A percentile compares a stretch with the other conserved stretches of the same genome.
Evolutionary conservation across 2,888 invertebrate genomes (phyloP).

Genomic region (Chrysolina oricalcia): DNA sequence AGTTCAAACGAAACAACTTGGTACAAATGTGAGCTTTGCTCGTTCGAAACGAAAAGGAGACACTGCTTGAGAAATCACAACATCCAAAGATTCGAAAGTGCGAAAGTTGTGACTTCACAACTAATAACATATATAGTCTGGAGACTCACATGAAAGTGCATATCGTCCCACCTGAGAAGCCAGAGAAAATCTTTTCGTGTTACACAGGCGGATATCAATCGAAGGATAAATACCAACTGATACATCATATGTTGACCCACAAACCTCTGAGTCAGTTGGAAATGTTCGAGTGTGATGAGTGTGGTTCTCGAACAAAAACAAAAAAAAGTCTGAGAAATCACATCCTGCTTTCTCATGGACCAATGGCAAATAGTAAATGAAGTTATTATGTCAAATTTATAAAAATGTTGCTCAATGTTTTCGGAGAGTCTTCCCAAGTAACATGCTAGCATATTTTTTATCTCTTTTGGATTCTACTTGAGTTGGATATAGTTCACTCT

Average conservation of each 20-base stretch:
- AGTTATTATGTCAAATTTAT: too few relatives aligned
- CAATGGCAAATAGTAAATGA: not conserved
- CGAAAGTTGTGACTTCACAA: slow-evolving; percentile 17
- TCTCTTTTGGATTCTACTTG: too few relatives aligned
- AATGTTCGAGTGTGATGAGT: slow-evolving; percentile 8
- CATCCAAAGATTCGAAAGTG: slow-evolving; percentile 3
- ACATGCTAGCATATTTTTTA: too few relatives aligned
- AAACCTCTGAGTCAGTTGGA: not conserved
- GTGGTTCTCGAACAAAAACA: not conserved
- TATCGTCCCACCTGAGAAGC: not conserved
- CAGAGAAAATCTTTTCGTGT: not conserved
- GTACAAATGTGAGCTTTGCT: slow-evolving; percentile 27
- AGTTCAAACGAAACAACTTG: slow-evolving; percentile 8
- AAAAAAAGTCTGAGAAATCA: not conserved
- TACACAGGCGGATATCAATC: slow-evolving; percentile 5
- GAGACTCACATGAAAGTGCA: slow-evolving; percentile 16
- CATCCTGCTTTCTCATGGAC: not conserved
- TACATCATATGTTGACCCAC: not conserved
- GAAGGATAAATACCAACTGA: not conserved
- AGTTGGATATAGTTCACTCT: too few relatives aligned
- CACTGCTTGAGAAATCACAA: slow-evolving; percentile 29
- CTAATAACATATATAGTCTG: slow-evolving; percentile 15
- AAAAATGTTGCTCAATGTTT: too few relatives aligned
- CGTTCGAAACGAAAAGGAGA: slow-evolving; percentile 24
- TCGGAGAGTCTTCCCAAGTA: too few relatives aligned